phyloP scores from a whole-genome alignment of 2,113 vertebrate species.

The Lucifuga dentata region DNA sequence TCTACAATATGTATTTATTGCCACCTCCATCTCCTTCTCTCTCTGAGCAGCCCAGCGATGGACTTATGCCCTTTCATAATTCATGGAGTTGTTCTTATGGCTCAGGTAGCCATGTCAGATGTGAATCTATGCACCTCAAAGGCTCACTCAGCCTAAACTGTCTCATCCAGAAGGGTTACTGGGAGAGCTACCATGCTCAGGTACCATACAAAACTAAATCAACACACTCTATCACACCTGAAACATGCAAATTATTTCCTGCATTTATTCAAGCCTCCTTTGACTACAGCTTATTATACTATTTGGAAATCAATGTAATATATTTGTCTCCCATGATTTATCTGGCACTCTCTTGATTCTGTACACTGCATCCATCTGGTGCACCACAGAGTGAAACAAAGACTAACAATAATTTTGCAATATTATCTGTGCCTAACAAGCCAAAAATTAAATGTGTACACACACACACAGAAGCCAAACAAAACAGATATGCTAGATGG shows the following conservation, averaged over 20 bases:
- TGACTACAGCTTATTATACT: not conserved
- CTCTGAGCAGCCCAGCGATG: constrained; percentile 44
- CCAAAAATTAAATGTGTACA: not conserved
- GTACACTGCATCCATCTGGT: not conserved
- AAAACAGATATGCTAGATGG: too few relatives aligned
- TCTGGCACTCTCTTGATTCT: not conserved
- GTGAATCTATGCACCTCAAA: constrained; percentile 73
- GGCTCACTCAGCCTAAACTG: constrained; percentile 51
- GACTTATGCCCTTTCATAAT: constrained; percentile 76
- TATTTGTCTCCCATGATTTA: constrained; percentile 13
- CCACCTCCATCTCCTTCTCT: constrained; percentile 31
- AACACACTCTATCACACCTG: constrained; percentile 42
- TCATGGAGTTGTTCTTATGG: constrained; percentile 78
- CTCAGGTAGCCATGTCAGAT: constrained; percentile 69
- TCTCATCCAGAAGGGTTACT: constrained; percentile 41
- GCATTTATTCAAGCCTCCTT: constrained; percentile 7
- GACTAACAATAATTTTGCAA: not conserved
- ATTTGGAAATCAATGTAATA: constrained; percentile 3
- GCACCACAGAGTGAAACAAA: not conserved
- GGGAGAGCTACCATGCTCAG: constrained; percentile 39
- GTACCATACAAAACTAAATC: constrained; percentile 45
- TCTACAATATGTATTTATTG: constrained; percentile 50
- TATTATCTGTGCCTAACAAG: not conserved
- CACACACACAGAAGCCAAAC: not conserved
- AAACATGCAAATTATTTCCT: constrained; percentile 14